A percentile compares a stretch with the other conserved stretches of the same genome.
These are phyloP conservation scores for Amia ocellicauda DNA, from an alignment of 2,113 vertebrate genomes.

Conservation along the genomic window DNA sequence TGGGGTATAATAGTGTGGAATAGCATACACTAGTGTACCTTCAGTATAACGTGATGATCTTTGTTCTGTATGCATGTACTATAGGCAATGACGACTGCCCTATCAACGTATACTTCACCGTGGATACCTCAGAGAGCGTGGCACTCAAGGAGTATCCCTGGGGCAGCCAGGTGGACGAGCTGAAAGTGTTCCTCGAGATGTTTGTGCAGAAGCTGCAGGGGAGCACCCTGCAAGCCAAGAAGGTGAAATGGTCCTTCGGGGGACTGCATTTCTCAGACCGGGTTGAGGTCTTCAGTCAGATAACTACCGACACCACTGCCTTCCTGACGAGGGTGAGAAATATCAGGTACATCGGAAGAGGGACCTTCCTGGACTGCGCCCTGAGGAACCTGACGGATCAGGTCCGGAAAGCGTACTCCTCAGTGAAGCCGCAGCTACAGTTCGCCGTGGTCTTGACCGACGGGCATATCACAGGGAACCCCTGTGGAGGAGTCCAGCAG, in stretches of 20 bases:
- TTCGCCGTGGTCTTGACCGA: conserved; percentile 35
- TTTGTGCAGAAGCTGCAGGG: conserved; percentile 23
- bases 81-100: conserved; percentile 18
- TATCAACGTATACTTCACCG: conserved; percentile 32
- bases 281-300: conserved; percentile 27
- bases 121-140: conserved; percentile 34
- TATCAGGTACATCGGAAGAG: conserved; percentile 26
- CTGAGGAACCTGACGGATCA: conserved; percentile 32
- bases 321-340: conserved; percentile 16
- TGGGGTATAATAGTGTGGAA: too few species aligned
- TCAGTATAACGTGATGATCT: too few species aligned
- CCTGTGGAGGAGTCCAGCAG: conserved; percentile 33
- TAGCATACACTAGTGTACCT: too few species aligned
- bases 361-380: conserved; percentile 37
- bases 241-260: conserved; percentile 29
- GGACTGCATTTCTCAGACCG: conserved; percentile 35
- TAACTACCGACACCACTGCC: conserved; percentile 12
- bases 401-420: not conserved
- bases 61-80: too few species aligned
- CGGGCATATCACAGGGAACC: conserved; percentile 29
- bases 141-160: conserved; percentile 25
- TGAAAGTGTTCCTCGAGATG: conserved; percentile 23
- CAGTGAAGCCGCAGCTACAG: conserved; percentile 13
- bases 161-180: conserved; percentile 27
- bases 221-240: conserved; percentile 8